Evolutionary conservation across 2,888 invertebrate genomes (phyloP), one percentile per base, ranked within the genome.

Genomic region (Noctua janthe): DNA sequence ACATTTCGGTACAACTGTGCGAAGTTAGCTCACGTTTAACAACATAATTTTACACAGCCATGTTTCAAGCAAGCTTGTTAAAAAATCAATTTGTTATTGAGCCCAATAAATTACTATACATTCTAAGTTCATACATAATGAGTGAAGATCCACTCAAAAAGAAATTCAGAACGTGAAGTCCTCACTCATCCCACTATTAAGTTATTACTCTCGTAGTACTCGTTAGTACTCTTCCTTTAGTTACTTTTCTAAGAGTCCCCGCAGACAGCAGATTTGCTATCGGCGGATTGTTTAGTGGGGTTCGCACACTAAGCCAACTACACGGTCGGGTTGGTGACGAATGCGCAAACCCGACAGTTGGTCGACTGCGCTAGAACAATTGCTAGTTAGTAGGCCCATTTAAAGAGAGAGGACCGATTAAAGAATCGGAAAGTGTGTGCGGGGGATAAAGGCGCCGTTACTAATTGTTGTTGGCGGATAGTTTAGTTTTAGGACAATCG

Each of bases 111-210:
- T 17, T 8, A 43, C 10, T 43, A 47, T 8, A 43, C 10, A 35
- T n/a, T 67, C 7, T 23, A 43, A 43, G 47, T 54, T 20, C 1
- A n/a, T 54, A 17, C 17, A 59, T 43, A 47, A 66, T 66, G 20
- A 66, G 29, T 43, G 20, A 15, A 62, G n/a, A 23, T n/a, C 15
- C 10, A 29, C 15, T 4, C 23, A 29, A 69, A 74, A 74, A 15
- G 3, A 69, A 17, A 74, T 11, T 75, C 15, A n/a, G 29, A 3
- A 47, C n/a, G 17, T 35, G 20, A 51, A 64, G 17, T 54, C n/a
- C n/a, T 29, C 13, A 80, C 11, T n/a, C n/a, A 29, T n/a, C 6
- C 29, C 67, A 59, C 66, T 67, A 39, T 23, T 84, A 43, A 1
- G 1, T 7, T 54, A 29, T 29, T 29, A 29, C 29, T 29, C 29